phyloP scores from a whole-genome alignment of 2,113 vertebrate species.

The Clupea harengus region DNA sequence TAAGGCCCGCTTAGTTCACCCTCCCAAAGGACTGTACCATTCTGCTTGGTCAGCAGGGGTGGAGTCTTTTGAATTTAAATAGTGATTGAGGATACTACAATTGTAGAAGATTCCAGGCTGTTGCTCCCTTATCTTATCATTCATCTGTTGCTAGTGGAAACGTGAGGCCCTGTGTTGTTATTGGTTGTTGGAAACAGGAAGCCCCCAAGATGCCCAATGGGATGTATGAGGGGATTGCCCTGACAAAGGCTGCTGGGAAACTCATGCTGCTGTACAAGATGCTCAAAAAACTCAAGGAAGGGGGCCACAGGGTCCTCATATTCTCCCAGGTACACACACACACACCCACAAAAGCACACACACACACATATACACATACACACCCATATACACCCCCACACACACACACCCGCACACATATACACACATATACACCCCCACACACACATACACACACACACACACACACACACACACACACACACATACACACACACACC shows the following conservation, averaged over 20 bases:
- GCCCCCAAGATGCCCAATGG: constrained; percentile 97
- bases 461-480: neutral
- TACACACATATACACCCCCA: neutral
- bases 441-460: neutral
- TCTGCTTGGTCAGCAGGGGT: neutral
- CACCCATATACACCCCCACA: neutral
- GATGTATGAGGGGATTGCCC: constrained; percentile 92
- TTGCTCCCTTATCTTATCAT: neutral
- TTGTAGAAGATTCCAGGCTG: neutral
- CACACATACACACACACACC: neutral
- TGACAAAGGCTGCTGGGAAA: constrained; percentile 92
- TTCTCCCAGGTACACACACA: constrained; percentile 84
- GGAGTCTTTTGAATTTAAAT: neutral
- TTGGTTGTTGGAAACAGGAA: constrained; percentile 72
- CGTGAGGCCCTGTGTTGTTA: neutral
- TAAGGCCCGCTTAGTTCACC: constrained; percentile 54
- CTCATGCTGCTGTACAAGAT: constrained; percentile 91
- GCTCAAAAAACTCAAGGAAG: constrained; percentile 92
- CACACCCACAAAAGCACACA: neutral
- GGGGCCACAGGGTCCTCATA: constrained; percentile 92
- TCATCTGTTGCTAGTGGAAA: neutral
- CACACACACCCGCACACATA: neutral
- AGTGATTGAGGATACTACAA: neutral
- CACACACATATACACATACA: constrained; percentile 6
- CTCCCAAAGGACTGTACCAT: neutral